These are phyloP conservation scores for Petrocephalus zakoni DNA, from an alignment of 2,113 vertebrate species.

Conservation along the genomic window DNA sequence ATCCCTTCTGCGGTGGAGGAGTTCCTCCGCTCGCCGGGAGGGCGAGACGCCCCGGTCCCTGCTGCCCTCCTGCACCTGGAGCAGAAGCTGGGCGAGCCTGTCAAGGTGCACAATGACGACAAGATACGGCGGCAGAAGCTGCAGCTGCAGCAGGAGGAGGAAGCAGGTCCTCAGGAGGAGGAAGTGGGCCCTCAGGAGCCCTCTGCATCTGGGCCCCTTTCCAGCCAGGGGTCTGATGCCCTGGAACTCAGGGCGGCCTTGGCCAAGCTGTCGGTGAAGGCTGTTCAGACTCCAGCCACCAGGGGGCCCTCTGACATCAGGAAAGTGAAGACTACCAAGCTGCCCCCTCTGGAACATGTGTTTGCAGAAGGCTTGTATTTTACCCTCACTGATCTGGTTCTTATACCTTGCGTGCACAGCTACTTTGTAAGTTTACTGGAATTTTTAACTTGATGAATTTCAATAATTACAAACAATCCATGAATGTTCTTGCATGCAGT, in stretches of 20 bases:
- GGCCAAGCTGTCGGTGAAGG: slow-evolving; percentile 67
- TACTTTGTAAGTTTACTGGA: slow-evolving; percentile 75
- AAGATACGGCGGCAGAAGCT: slow-evolving; percentile 92
- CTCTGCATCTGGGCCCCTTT: neutral
- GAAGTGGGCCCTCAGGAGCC: slow-evolving; percentile 16
- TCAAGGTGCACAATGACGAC: slow-evolving; percentile 91
- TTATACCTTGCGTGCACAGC: slow-evolving; percentile 84
- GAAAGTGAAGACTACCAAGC: slow-evolving; percentile 74
- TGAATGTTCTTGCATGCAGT: neutral
- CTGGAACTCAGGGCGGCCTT: slow-evolving; percentile 77
- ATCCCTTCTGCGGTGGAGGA: slow-evolving; percentile 81
- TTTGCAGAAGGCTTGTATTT: slow-evolving; percentile 96
- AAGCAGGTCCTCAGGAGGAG: slow-evolving; percentile 24
- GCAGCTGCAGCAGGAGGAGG: slow-evolving; percentile 57
- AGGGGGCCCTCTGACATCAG: slow-evolving; percentile 77
- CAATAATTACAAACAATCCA: neutral
- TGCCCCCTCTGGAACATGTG: slow-evolving; percentile 76
- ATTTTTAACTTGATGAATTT: neutral
- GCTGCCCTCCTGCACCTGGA: slow-evolving; percentile 75
- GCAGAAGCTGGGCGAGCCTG: slow-evolving; percentile 78
- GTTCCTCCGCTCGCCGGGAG: slow-evolving; percentile 58
- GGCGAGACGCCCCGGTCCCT: slow-evolving; percentile 56
- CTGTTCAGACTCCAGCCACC: slow-evolving; percentile 45
- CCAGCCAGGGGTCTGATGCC: slow-evolving; percentile 33
- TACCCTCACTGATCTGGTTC: slow-evolving; percentile 86